Evolutionary conservation across 2,113 vertebrate genomes (phyloP).

Genomic region (Caloenas nicobarica): DNA sequence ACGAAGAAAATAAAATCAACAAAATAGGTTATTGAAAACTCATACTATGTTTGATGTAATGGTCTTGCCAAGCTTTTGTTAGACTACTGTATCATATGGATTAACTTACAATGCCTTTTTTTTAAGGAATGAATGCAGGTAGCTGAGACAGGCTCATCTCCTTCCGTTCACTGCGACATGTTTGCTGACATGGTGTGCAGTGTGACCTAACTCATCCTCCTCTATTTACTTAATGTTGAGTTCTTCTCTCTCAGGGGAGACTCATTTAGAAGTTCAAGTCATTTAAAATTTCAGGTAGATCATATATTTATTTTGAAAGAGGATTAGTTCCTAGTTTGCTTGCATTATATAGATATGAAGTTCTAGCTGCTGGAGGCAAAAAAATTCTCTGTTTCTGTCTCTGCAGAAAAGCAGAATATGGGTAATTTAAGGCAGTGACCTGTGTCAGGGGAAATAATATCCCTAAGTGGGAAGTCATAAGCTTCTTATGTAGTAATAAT

Average conservation of each 20-base stretch:
- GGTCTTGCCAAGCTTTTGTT: background rate
- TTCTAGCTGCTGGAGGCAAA: background rate
- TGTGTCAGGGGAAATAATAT: background rate
- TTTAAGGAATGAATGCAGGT: background rate
- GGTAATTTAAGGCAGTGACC: background rate
- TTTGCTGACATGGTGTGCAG: background rate
- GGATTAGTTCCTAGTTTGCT: background rate
- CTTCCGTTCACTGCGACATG: background rate
- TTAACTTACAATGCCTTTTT: background rate
- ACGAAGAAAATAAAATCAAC: background rate
- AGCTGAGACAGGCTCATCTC: background rate
- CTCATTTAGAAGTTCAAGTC: background rate
- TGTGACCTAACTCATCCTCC: background rate
- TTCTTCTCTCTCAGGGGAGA: background rate
- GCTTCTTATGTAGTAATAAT: background rate
- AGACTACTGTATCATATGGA: background rate
- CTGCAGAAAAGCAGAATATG: background rate
- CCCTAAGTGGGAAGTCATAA: background rate
- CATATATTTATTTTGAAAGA: background rate
- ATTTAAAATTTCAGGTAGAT: background rate
- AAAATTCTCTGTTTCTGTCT: background rate
- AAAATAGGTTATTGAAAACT: background rate
- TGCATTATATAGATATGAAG: background rate
- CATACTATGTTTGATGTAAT: background rate
- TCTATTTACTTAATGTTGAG: background rate